Percentiles rank a stretch among this genome's conserved stretches.
phyloP scores from a whole-genome alignment of 2,888 invertebrate genomes.

The Athetis lepigone region DNA sequence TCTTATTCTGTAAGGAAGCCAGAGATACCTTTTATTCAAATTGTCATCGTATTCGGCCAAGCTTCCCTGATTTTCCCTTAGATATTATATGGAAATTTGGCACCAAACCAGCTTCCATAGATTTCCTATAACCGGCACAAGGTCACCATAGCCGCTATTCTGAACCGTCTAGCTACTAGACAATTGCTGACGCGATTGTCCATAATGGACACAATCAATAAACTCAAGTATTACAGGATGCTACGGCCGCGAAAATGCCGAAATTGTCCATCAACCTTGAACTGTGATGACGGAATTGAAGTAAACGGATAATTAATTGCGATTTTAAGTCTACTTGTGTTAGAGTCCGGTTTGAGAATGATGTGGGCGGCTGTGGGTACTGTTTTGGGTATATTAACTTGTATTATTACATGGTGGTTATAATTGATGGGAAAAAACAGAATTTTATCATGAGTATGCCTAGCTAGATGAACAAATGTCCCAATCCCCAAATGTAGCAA shows the following conservation, averaged over 20 bases:
- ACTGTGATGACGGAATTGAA: constrained; percentile 46
- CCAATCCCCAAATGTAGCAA: too few relatives aligned
- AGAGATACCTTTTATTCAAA: neutral
- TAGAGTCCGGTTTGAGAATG: constrained; percentile 31
- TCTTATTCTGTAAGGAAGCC: neutral
- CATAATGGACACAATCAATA: constrained; percentile 20
- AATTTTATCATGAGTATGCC: too few relatives aligned
- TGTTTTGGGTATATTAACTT: constrained; percentile 24
- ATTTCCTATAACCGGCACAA: constrained; percentile 42
- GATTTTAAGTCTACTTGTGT: constrained; percentile 15
- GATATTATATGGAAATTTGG: constrained; percentile 32
- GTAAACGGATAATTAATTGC: constrained; percentile 48
- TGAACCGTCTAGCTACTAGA: constrained; percentile 21
- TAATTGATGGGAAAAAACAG: too few relatives aligned
- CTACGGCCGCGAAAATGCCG: constrained; percentile 28
- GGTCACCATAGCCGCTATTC: constrained; percentile 36
- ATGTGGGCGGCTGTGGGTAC: constrained; percentile 27
- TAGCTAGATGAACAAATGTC: too few relatives aligned
- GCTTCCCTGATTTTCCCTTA: constrained; percentile 6
- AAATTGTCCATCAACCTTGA: constrained; percentile 42
- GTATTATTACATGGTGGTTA: neutral
- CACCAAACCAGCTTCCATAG: constrained; percentile 49
- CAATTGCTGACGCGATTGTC: constrained; percentile 43
- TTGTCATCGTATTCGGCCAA: neutral
- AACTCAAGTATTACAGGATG: constrained; percentile 24